Evolutionary conservation across 2,797 vertebrate species (phyloP), one percentile per base, ranked within the genome.

Genomic region (Poecilia picta): DNA sequence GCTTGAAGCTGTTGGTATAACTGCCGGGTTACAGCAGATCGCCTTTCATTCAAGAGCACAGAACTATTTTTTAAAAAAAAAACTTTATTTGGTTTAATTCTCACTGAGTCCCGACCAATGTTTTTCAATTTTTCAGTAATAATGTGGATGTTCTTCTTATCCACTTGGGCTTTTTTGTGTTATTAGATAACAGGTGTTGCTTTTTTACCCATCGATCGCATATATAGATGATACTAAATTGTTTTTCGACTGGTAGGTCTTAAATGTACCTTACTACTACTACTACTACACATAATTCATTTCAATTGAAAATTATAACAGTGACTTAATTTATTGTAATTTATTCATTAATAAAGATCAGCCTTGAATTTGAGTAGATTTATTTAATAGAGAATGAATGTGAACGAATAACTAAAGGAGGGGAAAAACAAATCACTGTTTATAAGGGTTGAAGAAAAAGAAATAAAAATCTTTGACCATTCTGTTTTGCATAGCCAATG

Each of bases 21-120:
- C 77, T 90, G 20, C 95, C 94, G 93, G 92, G 90, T 92, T 15
- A 83, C 16, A 0, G 28, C 15, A 2, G 57, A 1, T 23, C 4
- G 1, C 59, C 15, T 62, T 15, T 25, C 13, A 31, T 31, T 59
- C 3, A 18, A 33, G 31, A 76, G 18, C 1, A 13, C 20, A 66
- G 11, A 12, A 25, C 5, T 45, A 25, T 45, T 20, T 25, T 7
- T 7, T 53, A n/a, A n/a, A n/a, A n/a, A n/a, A n/a, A n/a, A n/a
- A n/a, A 7, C n/a, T 70, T n/a, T 15, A 43, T 43, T 70, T 15
- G 0, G 25, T 28, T 13, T 8, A 28, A 45, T 43, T 25, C 36
- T 70, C 10, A n/a, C 5, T 43, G 23, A 12, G 4, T 25, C 10
- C 36, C 5, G 11, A 5, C 11, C 43, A 43, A 15, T 43, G 5